Evolutionary conservation across 2,797 vertebrate species (phyloP), one percentile per base, ranked within the genome.

Genomic region (Tapera naevia): DNA sequence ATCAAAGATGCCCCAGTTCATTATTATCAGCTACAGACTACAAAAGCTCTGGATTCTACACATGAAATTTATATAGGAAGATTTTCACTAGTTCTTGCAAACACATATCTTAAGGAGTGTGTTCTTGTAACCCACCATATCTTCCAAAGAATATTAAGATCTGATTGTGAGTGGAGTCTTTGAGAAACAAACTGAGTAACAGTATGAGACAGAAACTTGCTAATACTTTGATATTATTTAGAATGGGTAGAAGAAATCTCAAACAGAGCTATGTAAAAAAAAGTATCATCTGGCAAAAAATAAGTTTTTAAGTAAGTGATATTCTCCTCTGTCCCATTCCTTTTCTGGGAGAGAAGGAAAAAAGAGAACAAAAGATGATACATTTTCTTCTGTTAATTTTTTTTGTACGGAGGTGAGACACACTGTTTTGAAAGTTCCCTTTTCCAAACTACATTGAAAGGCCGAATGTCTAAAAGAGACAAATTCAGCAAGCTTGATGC

Each of bases 81-180:
- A 4, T 64, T 71, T 58, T 39, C 74, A 48, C 13, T 64, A n/a
- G 12, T 33, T 72, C 67, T 80, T 80, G 33, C n/a, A 89, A 94
- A 21, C 16, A 5, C 0, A 0, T 35, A 17, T 43, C 48, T 66
- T 60, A 27, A 80, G 10, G 8, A 35, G 2, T 23, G 10, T 23
- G 21, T 32, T 30, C 60, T 76, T 27, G 19, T 51, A 64, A 62
- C 9, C 9, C 0, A 0, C 4, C 35, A 0, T n/a, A 19, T n/a
- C 43, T 71, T 74, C 39, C n/a, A 80, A 60, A 83, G 21, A 37
- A 41, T 6, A 15, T 17, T 60, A 51, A 66, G 51, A 88, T 13
- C 23, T 17, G 4, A 32, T 25, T 45, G 27, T n/a, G 8, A 17
- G 28, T 1, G 0, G 32, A 45, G 10, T 24, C 24, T 27, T 88